phyloP scores from a whole-genome alignment of 2,888 invertebrate genomes.

The Agriotes lineatus region DNA sequence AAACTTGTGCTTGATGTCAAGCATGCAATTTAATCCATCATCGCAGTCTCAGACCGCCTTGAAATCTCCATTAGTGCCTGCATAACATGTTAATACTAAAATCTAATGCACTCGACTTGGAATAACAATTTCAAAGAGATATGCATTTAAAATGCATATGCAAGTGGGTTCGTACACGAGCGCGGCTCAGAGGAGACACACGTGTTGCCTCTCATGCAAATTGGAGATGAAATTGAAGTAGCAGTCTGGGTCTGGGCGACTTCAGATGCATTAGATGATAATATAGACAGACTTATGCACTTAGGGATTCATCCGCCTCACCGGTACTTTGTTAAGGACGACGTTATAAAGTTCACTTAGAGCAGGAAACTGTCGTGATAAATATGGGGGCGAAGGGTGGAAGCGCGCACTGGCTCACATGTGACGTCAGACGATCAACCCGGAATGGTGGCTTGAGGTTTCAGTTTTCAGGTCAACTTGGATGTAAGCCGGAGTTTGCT shows the following conservation, averaged over 20 bases:
- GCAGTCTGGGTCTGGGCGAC: constrained; percentile 28
- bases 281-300: constrained; percentile 41
- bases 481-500: not conserved
- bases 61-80: not conserved
- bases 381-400: constrained; percentile 9
- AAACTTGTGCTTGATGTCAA: too few species aligned
- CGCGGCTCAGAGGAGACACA: constrained; percentile 27
- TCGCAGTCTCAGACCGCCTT: not conserved
- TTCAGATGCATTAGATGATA: constrained; percentile 40
- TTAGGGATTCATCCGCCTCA: constrained; percentile 32
- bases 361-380: constrained; percentile 28
- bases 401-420: not conserved
- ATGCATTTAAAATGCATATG: constrained; percentile 35
- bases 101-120: constrained; percentile 24
- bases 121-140: constrained; percentile 23
- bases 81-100: constrained; percentile 22
- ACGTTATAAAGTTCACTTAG: constrained; percentile 36
- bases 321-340: constrained; percentile 27
- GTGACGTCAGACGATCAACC: constrained; percentile 1
- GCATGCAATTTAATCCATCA: not conserved
- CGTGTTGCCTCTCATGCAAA: constrained; percentile 41
- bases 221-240: constrained; percentile 40
- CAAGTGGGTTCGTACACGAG: constrained; percentile 3
- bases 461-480: not conserved
- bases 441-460: too few species aligned